Percentiles rank a stretch among this genome's conserved stretches.
Evolutionary conservation across 1,140 invertebrate species (phyloP).

Genomic region (Plutomurus gul): DNA sequence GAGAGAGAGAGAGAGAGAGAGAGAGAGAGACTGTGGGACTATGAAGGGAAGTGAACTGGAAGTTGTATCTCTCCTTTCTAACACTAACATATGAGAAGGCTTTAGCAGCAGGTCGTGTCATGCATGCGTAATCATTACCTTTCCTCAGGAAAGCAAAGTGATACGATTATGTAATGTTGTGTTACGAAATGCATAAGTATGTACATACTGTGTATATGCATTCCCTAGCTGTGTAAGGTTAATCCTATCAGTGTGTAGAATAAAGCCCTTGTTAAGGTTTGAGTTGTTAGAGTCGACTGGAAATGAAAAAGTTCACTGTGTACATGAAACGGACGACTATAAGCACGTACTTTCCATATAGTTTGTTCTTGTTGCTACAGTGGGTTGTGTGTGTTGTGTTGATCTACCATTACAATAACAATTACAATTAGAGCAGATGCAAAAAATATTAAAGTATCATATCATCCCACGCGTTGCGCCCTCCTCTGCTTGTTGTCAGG

Average conservation of each 20-base stretch:
- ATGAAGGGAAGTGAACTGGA: not conserved
- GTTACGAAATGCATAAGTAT: not conserved
- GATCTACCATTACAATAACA: conserved; percentile 11
- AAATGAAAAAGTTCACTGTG: too few species aligned
- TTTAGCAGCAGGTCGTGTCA: conserved; percentile 33
- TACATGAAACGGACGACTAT: too few species aligned
- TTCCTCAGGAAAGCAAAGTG: conserved; percentile 3
- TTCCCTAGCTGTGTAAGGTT: too few species aligned
- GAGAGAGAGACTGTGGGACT: not conserved
- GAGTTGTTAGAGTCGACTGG: too few species aligned
- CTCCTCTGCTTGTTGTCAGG: not conserved
- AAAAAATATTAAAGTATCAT: not conserved
- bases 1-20: not conserved
- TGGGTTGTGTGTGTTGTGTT: too few species aligned
- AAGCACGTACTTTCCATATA: too few species aligned
- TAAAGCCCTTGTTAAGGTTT: too few species aligned
- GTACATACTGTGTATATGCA: too few species aligned
- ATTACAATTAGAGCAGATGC: conserved; percentile 29
- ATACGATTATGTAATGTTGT: not conserved
- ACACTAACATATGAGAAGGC: conserved; percentile 20
- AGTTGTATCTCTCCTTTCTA: not conserved
- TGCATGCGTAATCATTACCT: conserved; percentile 31
- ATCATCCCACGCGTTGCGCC: not conserved
- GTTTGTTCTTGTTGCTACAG: too few species aligned
- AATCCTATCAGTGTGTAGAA: too few species aligned